A percentile compares a stretch with the other conserved stretches of the same genome.
Conservation (phyloP, 2,888 invertebrate genomes). For the Kryphioiulus occultus region DNA sequence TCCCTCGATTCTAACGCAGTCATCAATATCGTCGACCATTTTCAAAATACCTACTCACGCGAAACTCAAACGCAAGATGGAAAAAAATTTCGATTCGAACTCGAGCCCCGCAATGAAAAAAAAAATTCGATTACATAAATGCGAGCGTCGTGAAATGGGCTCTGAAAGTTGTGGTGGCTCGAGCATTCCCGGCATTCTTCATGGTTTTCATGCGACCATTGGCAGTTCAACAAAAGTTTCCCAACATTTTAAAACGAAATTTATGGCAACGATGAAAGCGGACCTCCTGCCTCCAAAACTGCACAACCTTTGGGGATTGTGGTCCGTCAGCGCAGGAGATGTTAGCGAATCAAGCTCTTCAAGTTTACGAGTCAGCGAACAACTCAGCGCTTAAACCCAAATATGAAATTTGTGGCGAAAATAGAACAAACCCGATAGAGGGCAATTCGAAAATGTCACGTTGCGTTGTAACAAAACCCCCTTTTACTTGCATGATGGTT, state of each 20-base stretch:
- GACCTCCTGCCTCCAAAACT: neutral
- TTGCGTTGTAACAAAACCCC: neutral
- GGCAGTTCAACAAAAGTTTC: neutral
- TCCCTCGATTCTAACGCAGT: too few species aligned
- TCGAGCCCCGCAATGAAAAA: too few species aligned
- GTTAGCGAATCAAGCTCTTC: neutral
- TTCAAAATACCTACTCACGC: too few species aligned
- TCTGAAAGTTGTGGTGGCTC: neutral
- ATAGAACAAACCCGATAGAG: neutral
- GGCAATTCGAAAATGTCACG: neutral
- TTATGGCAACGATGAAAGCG: neutral
- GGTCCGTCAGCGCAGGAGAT: neutral
- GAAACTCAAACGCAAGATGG: too few species aligned
- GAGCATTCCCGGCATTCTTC: neutral
- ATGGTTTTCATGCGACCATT: neutral
- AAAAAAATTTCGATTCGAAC: too few species aligned
- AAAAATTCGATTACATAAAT: too few species aligned
- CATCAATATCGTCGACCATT: too few species aligned
- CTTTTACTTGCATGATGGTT: too few species aligned
- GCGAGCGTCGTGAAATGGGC: neutral
- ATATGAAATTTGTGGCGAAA: neutral
- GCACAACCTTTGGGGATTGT: constrained; percentile 5
- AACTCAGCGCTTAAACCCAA: neutral
- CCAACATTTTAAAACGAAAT: neutral
- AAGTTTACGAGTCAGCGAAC: neutral